These are phyloP conservation scores for Ennomos fuscantarius DNA, from an alignment of 2,888 invertebrate species.

Conservation along the genomic window DNA sequence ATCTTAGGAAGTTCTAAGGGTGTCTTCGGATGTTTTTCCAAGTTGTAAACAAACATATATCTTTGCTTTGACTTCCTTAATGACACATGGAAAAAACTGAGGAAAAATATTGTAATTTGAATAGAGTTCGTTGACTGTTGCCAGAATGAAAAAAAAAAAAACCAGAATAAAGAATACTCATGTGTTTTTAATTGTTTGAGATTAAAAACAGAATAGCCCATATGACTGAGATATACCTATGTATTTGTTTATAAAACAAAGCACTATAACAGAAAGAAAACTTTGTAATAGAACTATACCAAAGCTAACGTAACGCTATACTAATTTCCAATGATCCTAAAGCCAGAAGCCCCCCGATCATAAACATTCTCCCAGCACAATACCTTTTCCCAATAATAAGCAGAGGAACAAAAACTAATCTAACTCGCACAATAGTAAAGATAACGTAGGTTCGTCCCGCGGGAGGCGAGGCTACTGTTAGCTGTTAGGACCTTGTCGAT, in stretches of 20 bases:
- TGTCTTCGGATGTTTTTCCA: constrained; percentile 27
- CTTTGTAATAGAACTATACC: no score
- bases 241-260: no score
- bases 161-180: no score
- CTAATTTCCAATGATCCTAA: constrained; percentile 23
- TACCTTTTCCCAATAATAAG: constrained; percentile 66
- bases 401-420: constrained; percentile 75
- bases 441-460: constrained; percentile 67
- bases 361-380: constrained; percentile 33
- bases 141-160: no score
- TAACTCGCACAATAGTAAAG: constrained; percentile 73
- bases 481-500: constrained; percentile 46
- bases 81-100: constrained; percentile 20
- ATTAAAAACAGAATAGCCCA: no score
- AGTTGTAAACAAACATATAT: constrained; percentile 30
- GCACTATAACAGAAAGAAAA: no score
- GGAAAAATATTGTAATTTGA: constrained; percentile 15
- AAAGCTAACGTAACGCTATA: no score
- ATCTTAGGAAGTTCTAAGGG: constrained; percentile 54
- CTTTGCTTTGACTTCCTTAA: constrained; percentile 29
- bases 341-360: constrained; percentile 24
- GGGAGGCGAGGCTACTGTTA: constrained; percentile 61
- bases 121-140: constrained; percentile 9
- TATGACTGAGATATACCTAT: no score
- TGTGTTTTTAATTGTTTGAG: no score